Conservation (phyloP, 2,888 invertebrate species). For the Rhimphoctona megacephalus region DNA sequence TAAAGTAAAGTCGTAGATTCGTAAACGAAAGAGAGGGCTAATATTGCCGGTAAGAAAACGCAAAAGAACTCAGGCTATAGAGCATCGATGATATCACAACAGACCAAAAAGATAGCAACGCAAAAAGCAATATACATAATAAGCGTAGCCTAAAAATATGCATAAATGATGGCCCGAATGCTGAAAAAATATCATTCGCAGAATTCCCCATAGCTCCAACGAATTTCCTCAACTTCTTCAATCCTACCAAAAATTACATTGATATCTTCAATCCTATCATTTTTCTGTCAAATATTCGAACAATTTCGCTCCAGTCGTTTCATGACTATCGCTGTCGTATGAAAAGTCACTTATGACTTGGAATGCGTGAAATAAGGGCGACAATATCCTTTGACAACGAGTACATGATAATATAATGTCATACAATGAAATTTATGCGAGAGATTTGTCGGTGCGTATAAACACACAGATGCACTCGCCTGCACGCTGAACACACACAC, state of each 20-base stretch:
- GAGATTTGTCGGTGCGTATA: neutral
- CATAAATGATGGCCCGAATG: neutral
- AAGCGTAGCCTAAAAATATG: neutral
- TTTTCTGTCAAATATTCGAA: neutral
- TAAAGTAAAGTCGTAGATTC: conserved; percentile 24
- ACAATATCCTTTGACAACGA: neutral
- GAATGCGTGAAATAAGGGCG: conserved; percentile 11
- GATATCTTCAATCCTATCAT: neutral
- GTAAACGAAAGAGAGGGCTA: conserved; percentile 1
- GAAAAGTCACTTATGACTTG: conserved; percentile 24
- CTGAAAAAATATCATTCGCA: neutral
- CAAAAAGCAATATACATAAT: neutral
- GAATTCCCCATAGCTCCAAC: neutral
- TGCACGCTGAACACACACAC: neutral
- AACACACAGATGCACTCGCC: neutral
- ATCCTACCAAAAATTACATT: neutral
- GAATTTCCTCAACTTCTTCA: neutral
- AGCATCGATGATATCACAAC: neutral
- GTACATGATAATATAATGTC: neutral
- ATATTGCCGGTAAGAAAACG: neutral
- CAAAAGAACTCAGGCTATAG: neutral
- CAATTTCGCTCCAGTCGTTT: neutral
- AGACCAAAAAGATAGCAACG: neutral
- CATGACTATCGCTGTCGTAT: neutral
- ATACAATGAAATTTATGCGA: neutral